phyloP scores from a whole-genome alignment of 2,888 invertebrate genomes.

The Leucophenga montana region DNA sequence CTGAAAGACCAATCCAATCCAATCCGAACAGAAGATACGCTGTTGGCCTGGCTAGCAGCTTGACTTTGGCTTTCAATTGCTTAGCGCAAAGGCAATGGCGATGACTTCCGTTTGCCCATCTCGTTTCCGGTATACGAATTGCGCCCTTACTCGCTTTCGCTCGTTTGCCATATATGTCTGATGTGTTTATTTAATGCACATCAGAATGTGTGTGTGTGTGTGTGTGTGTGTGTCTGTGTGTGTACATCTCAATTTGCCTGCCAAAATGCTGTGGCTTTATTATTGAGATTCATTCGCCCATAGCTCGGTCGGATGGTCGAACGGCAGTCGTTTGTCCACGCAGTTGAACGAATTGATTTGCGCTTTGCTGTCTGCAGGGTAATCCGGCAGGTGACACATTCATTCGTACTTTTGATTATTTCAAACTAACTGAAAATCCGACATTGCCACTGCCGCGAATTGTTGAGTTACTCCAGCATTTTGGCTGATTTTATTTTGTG shows the following conservation, averaged over 20 bases:
- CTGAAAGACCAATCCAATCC: not conserved
- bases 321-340: conserved; percentile 37
- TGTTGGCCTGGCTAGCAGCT: conserved; percentile 36
- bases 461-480: conserved; percentile 44
- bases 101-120: conserved; percentile 43
- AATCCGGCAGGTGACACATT: conserved; percentile 55
- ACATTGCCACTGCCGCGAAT: not conserved
- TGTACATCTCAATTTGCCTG: conserved; percentile 40
- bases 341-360: no score
- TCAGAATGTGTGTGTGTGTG: not conserved
- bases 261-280: conserved; percentile 16
- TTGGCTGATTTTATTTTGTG: conserved; percentile 42
- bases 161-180: conserved; percentile 26
- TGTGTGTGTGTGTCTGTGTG: conserved; percentile 30
- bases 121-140: conserved; percentile 47
- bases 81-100: not conserved
- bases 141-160: conserved; percentile 16
- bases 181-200: conserved; percentile 6
- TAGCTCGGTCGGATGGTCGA: not conserved
- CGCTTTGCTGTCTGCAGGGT: conserved; percentile 25
- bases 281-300: conserved; percentile 1
- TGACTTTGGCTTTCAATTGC: conserved; percentile 42
- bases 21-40: conserved; percentile 9
- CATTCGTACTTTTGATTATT: conserved; percentile 63
- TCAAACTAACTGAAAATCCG: conserved; percentile 53